Conservation (phyloP, 2,888 invertebrate species). For the Pasiphila rectangulata region DNA sequence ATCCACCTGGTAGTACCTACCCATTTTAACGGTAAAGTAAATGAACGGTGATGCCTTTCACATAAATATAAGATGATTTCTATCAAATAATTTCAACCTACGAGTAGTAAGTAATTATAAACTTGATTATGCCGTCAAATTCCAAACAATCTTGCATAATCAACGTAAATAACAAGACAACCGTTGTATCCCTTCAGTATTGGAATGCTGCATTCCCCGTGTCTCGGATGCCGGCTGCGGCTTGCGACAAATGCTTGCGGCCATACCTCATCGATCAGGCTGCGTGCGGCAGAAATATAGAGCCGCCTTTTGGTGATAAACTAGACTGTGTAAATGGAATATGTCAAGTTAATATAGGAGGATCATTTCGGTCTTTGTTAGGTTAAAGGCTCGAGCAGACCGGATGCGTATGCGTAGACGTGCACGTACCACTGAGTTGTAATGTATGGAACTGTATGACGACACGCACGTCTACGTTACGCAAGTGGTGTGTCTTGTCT, state of each 20-base stretch:
- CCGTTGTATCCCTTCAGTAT: neutral
- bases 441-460: too few species aligned
- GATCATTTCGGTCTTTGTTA: neutral
- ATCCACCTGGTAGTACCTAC: too few species aligned
- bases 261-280: constrained; percentile 23
- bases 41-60: too few species aligned
- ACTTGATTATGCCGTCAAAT: neutral
- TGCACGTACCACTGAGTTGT: too few species aligned
- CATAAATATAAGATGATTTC: too few species aligned
- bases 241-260: constrained; percentile 34
- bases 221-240: constrained; percentile 34
- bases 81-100: too few species aligned
- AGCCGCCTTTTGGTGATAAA: neutral
- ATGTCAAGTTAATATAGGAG: neutral
- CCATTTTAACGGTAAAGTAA: too few species aligned
- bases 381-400: neutral
- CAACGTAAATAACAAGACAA: neutral
- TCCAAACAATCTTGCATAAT: neutral
- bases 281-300: neutral
- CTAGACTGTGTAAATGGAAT: neutral
- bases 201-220: constrained; percentile 38
- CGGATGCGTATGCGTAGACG: too few species aligned
- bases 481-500: too few species aligned
- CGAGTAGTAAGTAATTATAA: too few species aligned
- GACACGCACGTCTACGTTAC: too few species aligned